Conservation (phyloP, 2,888 invertebrate species). For the Drosophila robusta region DNA sequence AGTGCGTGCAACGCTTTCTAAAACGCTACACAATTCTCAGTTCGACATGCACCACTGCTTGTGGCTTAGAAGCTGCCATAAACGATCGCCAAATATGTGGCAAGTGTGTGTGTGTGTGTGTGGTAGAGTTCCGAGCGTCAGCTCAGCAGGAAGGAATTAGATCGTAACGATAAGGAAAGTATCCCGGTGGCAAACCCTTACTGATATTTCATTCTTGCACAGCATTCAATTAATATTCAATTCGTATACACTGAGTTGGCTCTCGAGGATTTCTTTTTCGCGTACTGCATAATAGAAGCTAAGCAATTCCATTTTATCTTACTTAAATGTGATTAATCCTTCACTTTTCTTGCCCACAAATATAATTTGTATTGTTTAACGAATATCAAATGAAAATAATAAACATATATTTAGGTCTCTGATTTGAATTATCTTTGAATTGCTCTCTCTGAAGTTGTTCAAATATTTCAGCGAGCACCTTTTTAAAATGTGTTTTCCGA, state of each 20-base stretch:
- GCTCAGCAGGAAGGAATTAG: conserved; percentile 25
- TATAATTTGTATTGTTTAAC: no score
- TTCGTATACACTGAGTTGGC: neutral
- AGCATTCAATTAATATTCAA: neutral
- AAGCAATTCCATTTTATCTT: no score
- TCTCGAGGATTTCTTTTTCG: no score
- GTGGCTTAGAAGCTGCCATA: conserved; percentile 16
- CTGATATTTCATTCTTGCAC: no score
- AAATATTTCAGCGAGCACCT: no score
- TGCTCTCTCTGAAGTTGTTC: no score
- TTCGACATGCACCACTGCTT: conserved; percentile 61
- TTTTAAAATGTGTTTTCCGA: neutral
- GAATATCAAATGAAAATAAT: no score
- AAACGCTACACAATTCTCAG: conserved; percentile 28
- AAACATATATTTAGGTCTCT: no score
- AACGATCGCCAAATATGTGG: conserved; percentile 37
- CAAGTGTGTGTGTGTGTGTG: conserved; percentile 13
- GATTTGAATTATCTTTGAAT: no score
- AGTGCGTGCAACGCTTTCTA: conserved; percentile 60
- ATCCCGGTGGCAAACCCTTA: neutral
- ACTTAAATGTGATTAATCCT: no score
- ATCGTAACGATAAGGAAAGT: conserved; percentile 22
- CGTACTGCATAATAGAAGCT: no score
- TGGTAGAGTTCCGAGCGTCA: neutral
- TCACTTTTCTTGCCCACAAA: no score